Evolutionary conservation across 2,113 vertebrate genomes (phyloP), one percentile per base, ranked within the genome.

Genomic region (Mesitornis unicolor): DNA sequence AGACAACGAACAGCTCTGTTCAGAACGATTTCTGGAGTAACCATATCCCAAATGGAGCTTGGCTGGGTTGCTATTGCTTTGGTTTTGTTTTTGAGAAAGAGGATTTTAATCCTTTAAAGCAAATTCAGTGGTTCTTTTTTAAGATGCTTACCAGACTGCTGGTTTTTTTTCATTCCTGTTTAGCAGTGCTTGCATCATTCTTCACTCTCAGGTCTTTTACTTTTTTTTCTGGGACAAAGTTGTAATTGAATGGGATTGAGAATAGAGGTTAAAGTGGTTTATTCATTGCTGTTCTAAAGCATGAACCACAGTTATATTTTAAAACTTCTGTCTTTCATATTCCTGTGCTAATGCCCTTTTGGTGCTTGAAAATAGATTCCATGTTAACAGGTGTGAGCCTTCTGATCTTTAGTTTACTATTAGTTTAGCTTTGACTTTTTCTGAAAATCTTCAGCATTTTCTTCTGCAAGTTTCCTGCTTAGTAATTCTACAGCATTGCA

Each of bases 371-470:
- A 64, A 59, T 31, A 3, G 12, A 16, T 43, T 40, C 14, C 16
- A 1, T 2, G 0, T n/a, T 53, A 17, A 43, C 31, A 50, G 4
- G 26, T 25, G 38, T 22, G 31, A 3, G 21, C 7, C 22, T 69
- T 83, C 59, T 60, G 28, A 26, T 16, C 28, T 28, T 82, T 28
- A 18, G 10, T 28, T 75, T 38, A 4, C 25, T 28, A 2, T 21
- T 53, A 38, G 20, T 70, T 70, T 51, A 68, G 8, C 29, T 89
- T 43, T 56, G 48, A 60, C 8, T 90, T 67, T 26, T 8, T 31
- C 50, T 67, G 35, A 69, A 67, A 82, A 77, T 33, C 47, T 45
- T 35, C 16, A n/a, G 9, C 20, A 2, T 84, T 91, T 93, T 48
- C 18, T 48, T 61, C 15, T n/a, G 11, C 28, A 21, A 29, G 5